Evolutionary conservation across 2,888 invertebrate species (phyloP), one percentile per base, ranked within the genome.

Genomic region (Cephus nigrinus): DNA sequence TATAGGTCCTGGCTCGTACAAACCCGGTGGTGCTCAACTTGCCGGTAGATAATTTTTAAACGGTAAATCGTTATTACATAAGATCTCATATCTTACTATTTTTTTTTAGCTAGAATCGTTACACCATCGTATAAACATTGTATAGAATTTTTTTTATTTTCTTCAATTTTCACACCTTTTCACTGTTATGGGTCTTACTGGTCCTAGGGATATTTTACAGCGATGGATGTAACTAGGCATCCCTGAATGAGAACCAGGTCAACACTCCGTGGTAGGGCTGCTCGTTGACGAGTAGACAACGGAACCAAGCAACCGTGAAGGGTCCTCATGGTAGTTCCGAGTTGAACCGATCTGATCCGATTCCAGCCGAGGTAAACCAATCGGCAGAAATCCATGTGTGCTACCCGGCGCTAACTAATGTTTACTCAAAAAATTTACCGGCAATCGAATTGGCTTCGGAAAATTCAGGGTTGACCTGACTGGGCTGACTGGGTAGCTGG

Each of bases 391-490:
- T 55, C 55, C 55, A 55, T 55, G 76, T 74, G 76, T 72, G 69
- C 81, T 85, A 84, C 78, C 80, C 85, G 83, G 85, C 84, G 87
- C 91, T 91, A 91, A 91, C 91, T 91, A 91, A 90, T 91, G 91
- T 91, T 91, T 91, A 89, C 89, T 86, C 88, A 89, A 90, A 89
- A 88, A 90, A 90, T 90, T 88, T 89, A 87, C 81, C 80, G 84
- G 81, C 76, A 79, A 82, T 81, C 80, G 76, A 74, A 73, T 76
- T 78, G 76, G 68, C 76, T 32, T 3, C 3, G 34, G 74, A 74
- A 74, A 35, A 74, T 15, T 35, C 30, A 74, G 23, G 23, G 23
- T 71, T 30, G 32, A 33, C 72, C 31, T 33, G 33, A 15, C 72
- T 32, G 31, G 30, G 15, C 33, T 71, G 31, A 23, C 71, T 12